Evolutionary conservation across 1,140 invertebrate species (phyloP).

Genomic region (Phymorhynchus buccinoides): DNA sequence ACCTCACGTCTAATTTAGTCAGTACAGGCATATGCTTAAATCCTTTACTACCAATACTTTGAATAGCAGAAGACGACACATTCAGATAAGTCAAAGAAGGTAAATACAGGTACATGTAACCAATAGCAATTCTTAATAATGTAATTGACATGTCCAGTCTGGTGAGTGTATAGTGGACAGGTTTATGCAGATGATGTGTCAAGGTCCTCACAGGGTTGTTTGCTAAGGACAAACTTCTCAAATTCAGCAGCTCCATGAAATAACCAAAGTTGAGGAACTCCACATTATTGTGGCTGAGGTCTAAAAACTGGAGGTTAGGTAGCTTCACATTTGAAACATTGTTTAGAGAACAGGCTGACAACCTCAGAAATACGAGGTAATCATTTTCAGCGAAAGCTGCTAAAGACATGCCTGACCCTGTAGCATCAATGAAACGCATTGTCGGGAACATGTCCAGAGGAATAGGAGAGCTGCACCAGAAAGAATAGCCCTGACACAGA

Average conservation of each 20-base stretch:
- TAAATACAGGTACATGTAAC: not conserved
- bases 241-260: not conserved
- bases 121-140: not conserved
- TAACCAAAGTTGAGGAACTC: not conserved
- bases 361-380: not conserved
- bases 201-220: not conserved
- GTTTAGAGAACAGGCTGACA: not conserved
- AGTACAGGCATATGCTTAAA: not conserved
- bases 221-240: not conserved
- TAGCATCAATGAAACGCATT: not conserved
- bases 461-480: not conserved
- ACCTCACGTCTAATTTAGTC: not conserved
- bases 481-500: not conserved
- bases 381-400: not conserved
- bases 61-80: not conserved
- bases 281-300: not conserved
- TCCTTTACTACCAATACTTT: not conserved
- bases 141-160: not conserved
- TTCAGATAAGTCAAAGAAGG: not conserved
- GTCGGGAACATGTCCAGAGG: not conserved
- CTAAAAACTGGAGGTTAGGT: not conserved
- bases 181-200: not conserved
- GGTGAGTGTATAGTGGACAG: not conserved
- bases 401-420: not conserved
- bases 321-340: not conserved